Evolutionary conservation across 1,140 invertebrate species (phyloP).

Genomic region (Trichonephila clavata): DNA sequence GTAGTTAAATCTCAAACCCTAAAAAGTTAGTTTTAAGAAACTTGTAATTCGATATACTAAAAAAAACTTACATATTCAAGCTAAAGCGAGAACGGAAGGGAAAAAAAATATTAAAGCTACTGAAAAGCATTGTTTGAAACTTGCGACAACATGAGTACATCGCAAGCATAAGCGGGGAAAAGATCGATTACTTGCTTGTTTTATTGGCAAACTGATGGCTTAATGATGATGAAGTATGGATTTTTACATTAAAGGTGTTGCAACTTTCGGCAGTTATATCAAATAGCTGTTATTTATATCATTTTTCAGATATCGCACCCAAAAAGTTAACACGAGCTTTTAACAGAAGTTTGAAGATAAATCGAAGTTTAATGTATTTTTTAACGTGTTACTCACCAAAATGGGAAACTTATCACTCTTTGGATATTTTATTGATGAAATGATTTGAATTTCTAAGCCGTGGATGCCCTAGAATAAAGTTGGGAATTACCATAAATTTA

Average conservation of each 20-base stretch:
- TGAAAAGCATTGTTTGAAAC: slow-evolving; percentile 2
- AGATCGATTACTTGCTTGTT: slow-evolving; percentile 11
- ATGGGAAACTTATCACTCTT: neutral
- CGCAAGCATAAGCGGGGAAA: neutral
- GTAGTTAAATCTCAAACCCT: too few species aligned
- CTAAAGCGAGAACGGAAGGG: neutral
- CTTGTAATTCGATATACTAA: too few species aligned
- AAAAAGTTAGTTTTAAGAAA: too few species aligned
- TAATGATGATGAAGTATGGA: slow-evolving; percentile 38
- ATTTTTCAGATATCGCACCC: slow-evolving; percentile 1
- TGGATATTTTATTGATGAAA: too few species aligned
- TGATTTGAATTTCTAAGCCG: too few species aligned
- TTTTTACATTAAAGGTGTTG: neutral
- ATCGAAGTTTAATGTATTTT: neutral
- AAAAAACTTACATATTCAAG: neutral
- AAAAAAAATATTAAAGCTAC: neutral
- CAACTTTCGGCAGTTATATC: slow-evolving; percentile 13
- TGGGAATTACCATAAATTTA: too few species aligned
- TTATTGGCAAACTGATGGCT: slow-evolving; percentile 3
- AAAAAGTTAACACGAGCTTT: neutral
- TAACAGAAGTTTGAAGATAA: neutral
- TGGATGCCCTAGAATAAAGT: too few species aligned
- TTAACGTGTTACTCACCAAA: neutral
- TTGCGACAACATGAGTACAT: neutral
- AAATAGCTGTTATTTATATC: slow-evolving; percentile 2